phyloP scores from a whole-genome alignment of 2,113 vertebrate species.

The Dolichotis patagonum region DNA sequence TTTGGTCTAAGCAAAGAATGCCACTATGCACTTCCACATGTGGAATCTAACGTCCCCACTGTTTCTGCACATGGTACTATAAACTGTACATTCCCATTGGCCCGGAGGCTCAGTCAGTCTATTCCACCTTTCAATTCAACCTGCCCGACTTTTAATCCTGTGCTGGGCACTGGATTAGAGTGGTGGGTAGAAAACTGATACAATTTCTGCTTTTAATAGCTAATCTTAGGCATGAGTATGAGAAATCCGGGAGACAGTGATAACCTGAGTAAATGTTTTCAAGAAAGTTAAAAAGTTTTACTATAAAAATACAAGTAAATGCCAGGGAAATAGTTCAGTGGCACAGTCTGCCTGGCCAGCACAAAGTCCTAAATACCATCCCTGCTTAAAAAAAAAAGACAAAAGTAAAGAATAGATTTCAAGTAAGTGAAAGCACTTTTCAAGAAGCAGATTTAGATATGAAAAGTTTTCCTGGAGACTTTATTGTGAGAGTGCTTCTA shows the following conservation, averaged over 20 bases:
- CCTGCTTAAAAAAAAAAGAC: too few species aligned
- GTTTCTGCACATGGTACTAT: neutral
- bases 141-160: neutral
- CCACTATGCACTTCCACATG: neutral
- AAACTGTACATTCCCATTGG: neutral
- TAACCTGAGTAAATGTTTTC: neutral
- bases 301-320: neutral
- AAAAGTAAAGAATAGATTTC: too few species aligned
- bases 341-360: too few species aligned
- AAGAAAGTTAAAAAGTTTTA: constrained; percentile 30
- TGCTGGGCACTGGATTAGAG: neutral
- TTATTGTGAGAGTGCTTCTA: neutral
- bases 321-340: too few species aligned
- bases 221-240: neutral
- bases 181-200: neutral
- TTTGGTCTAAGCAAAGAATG: constrained; percentile 56
- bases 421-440: neutral
- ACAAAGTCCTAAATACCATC: too few species aligned
- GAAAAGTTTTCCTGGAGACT: neutral
- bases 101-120: neutral
- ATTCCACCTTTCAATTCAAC: neutral
- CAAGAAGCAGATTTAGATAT: neutral
- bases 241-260: neutral
- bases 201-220: neutral
- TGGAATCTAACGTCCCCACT: neutral